These are phyloP conservation scores for Sphinx pinastri DNA, from an alignment of 2,888 invertebrate genomes.

Conservation along the genomic window DNA sequence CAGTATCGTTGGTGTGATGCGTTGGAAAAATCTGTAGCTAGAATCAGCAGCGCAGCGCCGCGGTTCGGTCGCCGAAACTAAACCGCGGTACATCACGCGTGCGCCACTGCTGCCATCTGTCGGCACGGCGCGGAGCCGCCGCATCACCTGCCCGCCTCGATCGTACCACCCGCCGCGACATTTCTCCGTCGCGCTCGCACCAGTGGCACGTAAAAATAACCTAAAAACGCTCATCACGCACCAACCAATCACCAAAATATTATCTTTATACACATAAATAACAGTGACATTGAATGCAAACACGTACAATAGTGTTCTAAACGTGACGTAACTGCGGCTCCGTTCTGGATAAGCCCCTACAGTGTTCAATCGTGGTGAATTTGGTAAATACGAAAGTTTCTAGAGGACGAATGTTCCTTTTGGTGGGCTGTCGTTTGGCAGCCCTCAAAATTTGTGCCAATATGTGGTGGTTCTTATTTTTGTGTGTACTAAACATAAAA, in stretches of 20 bases:
- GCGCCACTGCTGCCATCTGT: constrained; percentile 70
- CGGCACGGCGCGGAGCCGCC: constrained; percentile 46
- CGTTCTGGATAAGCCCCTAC: constrained; percentile 49
- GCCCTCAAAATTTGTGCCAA: constrained; percentile 80
- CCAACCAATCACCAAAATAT: constrained; percentile 71
- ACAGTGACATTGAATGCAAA: constrained; percentile 62
- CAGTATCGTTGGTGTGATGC: constrained; percentile 70
- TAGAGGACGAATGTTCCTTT: constrained; percentile 75
- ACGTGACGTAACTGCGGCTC: constrained; percentile 56
- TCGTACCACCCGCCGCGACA: constrained; percentile 45
- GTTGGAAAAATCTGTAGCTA: constrained; percentile 81
- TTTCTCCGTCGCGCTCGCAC: constrained; percentile 80
- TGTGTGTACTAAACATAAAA: constrained; percentile 75
- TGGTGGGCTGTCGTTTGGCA: constrained; percentile 82
- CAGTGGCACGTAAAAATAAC: constrained; percentile 82
- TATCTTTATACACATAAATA: constrained; percentile 58
- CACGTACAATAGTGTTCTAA: constrained; percentile 55
- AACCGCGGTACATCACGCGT: constrained; percentile 66
- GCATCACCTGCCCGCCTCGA: constrained; percentile 62
- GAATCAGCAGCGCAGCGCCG: constrained; percentile 78
- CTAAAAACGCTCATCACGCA: constrained; percentile 73
- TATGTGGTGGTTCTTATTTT: constrained; percentile 81
- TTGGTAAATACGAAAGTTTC: constrained; percentile 76
- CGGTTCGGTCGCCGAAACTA: constrained; percentile 79
- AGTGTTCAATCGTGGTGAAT: constrained; percentile 69